Base-by-base conservation (phyloP, 2,888 invertebrate species). In the Pelosia muscerda region DNA sequence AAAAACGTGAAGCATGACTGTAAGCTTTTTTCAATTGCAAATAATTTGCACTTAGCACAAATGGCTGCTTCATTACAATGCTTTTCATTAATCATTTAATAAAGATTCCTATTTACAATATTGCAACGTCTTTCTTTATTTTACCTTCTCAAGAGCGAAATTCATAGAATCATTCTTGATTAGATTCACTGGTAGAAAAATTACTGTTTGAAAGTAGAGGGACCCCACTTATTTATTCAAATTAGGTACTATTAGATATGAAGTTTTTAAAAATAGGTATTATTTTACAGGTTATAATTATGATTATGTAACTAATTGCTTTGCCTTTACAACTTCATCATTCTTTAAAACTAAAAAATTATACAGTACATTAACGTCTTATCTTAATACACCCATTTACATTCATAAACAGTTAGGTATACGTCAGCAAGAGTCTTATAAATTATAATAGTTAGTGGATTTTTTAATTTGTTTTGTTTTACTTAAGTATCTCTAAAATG, bases 361-460 rank as follows among this genome's bases (percentile, higher is more conserved):
- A 49, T 49, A n/a, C 49, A 49, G 2, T 15, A 49, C n/a, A 49
- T 49, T 49, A 49, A 49, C 49, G 49, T 49, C 49, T 49, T n/a
- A 49, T 49, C 49, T 49, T 49, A 49, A 49, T 49, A 49, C n/a
- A 49, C 49, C n/a, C n/a, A 49, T 49, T 49, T 34, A 26, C 26
- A 57, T 57, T 31, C 26, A 57, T 57, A 26, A 28, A 19, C 19
- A 57, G 19, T 26, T n/a, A 49, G 8, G n/a, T n/a, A n/a, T 49
- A 49, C 49, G 49, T 49, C n/a, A 49, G n/a, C 6, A 49, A 4
- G 49, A n/a, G n/a, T 49, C 19, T 49, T n/a, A 49, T n/a, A n/a
- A n/a, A 49, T 49, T 49, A 49, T n/a, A 49, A 6, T 31, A 31
- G 9, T 31, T 19, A 42, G 42, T 42, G 19, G 42, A 42, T 15